Percentiles rank a stretch among this genome's conserved stretches.
These are phyloP conservation scores for Maniola hyperantus DNA, from an alignment of 2,888 invertebrate species.

Conservation along the genomic window DNA sequence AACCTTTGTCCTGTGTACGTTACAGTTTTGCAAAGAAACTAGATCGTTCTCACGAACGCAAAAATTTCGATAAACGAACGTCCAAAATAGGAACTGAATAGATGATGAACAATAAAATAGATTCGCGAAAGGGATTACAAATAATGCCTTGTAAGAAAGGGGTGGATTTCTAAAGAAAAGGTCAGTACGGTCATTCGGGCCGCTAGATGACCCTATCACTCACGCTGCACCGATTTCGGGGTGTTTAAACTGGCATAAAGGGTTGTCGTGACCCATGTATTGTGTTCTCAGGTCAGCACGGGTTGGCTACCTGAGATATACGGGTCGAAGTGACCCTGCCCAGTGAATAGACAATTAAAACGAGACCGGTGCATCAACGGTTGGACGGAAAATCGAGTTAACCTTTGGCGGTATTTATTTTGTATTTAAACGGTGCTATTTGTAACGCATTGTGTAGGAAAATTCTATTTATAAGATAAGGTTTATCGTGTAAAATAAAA, in stretches of 20 bases:
- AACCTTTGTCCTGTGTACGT: constrained; percentile 60
- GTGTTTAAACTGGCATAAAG: constrained; percentile 77
- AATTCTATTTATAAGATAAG: constrained; percentile 7
- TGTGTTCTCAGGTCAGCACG: constrained; percentile 66
- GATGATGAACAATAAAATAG: constrained; percentile 76
- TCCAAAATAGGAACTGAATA: constrained; percentile 64
- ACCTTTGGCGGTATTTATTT: constrained; percentile 54
- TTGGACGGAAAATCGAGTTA: constrained; percentile 74
- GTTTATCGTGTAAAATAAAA: not conserved
- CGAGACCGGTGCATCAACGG: constrained; percentile 72
- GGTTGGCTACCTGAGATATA: constrained; percentile 73
- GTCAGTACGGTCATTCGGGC: constrained; percentile 76
- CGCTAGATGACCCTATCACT: constrained; percentile 78
- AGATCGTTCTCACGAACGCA: constrained; percentile 80
- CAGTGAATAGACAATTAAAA: constrained; percentile 76
- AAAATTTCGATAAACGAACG: constrained; percentile 76
- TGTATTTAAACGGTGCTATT: constrained; percentile 36
- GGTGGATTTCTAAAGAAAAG: constrained; percentile 68
- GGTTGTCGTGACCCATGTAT: constrained; percentile 70
- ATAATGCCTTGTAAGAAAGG: constrained; percentile 81
- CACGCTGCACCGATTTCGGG: constrained; percentile 79
- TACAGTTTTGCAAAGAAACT: constrained; percentile 80
- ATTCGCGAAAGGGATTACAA: constrained; percentile 84
- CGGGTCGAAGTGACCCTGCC: constrained; percentile 64
- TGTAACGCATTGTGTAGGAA: constrained; percentile 34